Evolutionary conservation across 1,140 invertebrate species (phyloP).

Genomic region (Drosophila pectinifera): DNA sequence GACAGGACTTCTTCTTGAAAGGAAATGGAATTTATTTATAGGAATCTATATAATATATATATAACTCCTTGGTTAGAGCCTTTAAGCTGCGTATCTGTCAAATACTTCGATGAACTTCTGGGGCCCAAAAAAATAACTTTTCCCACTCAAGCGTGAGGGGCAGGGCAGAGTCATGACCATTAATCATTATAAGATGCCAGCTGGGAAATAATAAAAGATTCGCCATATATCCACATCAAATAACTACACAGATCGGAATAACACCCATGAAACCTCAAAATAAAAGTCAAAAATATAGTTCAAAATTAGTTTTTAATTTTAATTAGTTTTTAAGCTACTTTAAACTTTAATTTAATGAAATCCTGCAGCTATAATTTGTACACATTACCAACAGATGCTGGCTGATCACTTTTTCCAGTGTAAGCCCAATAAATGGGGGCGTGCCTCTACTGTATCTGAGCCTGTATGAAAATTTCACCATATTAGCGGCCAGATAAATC

Average conservation of each 20-base stretch:
- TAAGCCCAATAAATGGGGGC: neutral
- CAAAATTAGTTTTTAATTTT: too few species aligned
- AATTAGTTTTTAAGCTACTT: too few species aligned
- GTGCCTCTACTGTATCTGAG: neutral
- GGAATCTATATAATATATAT: neutral
- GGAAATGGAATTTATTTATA: neutral
- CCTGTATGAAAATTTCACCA: constrained; percentile 15
- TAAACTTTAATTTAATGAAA: too few species aligned
- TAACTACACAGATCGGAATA: neutral
- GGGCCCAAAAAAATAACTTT: constrained; percentile 3
- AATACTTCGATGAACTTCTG: constrained; percentile 30
- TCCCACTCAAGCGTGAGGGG: constrained; percentile 2
- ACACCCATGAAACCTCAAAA: too few species aligned
- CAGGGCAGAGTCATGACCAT: constrained; percentile 22
- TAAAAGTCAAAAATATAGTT: too few species aligned
- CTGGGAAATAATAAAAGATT: constrained; percentile 22
- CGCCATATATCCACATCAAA: constrained; percentile 6
- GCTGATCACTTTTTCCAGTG: neutral
- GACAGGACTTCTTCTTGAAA: neutral
- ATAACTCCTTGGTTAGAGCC: neutral
- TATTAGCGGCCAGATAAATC: constrained; percentile 18
- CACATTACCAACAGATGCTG: too few species aligned
- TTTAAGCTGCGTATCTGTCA: constrained; percentile 10
- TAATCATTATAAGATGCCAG: constrained; percentile 45
- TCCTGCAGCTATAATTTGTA: too few species aligned